These are phyloP conservation scores for Peribatodes rhomboidaria DNA, from an alignment of 2,888 invertebrate genomes.

Conservation along the genomic window DNA sequence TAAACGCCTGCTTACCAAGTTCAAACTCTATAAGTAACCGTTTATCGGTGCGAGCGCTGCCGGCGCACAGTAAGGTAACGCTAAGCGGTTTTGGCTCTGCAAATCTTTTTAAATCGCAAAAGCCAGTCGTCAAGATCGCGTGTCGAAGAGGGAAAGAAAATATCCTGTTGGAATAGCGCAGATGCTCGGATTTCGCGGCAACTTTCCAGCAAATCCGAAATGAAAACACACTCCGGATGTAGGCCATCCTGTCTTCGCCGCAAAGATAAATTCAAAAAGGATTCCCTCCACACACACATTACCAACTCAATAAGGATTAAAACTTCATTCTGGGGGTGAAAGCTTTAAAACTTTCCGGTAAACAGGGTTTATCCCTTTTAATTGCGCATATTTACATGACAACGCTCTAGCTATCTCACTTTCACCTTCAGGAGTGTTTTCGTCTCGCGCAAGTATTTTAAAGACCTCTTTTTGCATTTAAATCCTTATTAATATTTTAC, in stretches of 20 bases:
- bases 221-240: slow-evolving; percentile 81
- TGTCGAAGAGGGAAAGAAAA: slow-evolving; percentile 82
- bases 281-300: slow-evolving; percentile 72
- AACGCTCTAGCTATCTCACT: slow-evolving; percentile 55
- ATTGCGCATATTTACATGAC: slow-evolving; percentile 70
- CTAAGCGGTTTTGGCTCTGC: slow-evolving; percentile 78
- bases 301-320: slow-evolving; percentile 82
- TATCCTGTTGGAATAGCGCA: slow-evolving; percentile 77
- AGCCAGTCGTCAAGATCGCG: slow-evolving; percentile 82
- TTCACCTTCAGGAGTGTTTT: slow-evolving; percentile 50
- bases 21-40: slow-evolving; percentile 55
- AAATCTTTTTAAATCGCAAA: slow-evolving; percentile 86
- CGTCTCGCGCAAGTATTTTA: slow-evolving; percentile 42
- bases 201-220: slow-evolving; percentile 82
- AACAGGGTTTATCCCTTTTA: slow-evolving; percentile 75
- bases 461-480: slow-evolving; percentile 61
- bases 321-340: slow-evolving; percentile 73
- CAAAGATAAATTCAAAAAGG: slow-evolving; percentile 80
- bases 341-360: slow-evolving; percentile 71
- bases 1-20: slow-evolving; percentile 24
- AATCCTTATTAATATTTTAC: slow-evolving; percentile 66
- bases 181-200: slow-evolving; percentile 81
- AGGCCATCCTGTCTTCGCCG: slow-evolving; percentile 73
- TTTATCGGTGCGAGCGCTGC: slow-evolving; percentile 62
- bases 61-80: slow-evolving; percentile 56